Conservation (phyloP, 2,888 invertebrate species). For the Dynastes maya region DNA sequence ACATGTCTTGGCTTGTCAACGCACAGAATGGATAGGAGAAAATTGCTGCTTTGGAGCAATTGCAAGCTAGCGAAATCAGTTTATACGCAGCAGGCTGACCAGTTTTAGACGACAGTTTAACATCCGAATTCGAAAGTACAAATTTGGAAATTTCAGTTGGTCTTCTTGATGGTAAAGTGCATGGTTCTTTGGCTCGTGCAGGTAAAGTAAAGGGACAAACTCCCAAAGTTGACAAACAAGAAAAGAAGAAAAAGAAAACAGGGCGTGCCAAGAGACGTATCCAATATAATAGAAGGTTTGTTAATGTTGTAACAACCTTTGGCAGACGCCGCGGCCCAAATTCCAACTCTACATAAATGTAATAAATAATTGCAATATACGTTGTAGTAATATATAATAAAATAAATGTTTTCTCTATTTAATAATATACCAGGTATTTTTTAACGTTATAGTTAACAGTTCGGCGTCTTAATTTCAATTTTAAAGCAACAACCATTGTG, state of each 20-base stretch:
- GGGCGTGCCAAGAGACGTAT: conserved; percentile 98
- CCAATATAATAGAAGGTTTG: conserved; percentile 98
- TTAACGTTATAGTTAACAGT: too few species aligned
- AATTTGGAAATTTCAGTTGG: conserved; percentile 88
- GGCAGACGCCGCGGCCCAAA: conserved; percentile 98
- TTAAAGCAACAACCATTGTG: too few species aligned
- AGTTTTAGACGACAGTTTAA: conserved; percentile 79
- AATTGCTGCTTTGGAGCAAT: conserved; percentile 75
- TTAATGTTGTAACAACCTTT: conserved; percentile 96
- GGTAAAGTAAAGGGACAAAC: conserved; percentile 78
- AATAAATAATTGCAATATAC: conserved; percentile 20
- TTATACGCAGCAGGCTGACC: conserved; percentile 85
- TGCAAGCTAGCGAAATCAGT: conserved; percentile 74
- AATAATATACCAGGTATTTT: too few species aligned
- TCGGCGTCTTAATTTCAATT: too few species aligned
- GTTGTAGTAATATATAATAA: conserved; percentile 35
- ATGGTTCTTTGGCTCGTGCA: conserved; percentile 99
- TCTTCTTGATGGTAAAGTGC: conserved; percentile 97
- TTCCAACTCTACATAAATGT: conserved; percentile 77
- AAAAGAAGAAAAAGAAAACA: conserved; percentile 99
- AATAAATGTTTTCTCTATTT: conserved; percentile 38
- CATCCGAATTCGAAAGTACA: conserved; percentile 77
- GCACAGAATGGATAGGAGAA: conserved; percentile 81
- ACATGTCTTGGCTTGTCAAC: conserved; percentile 83
- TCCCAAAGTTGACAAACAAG: conserved; percentile 99